Conservation (phyloP, 2,888 invertebrate genomes). For the Melanotus villosus region DNA sequence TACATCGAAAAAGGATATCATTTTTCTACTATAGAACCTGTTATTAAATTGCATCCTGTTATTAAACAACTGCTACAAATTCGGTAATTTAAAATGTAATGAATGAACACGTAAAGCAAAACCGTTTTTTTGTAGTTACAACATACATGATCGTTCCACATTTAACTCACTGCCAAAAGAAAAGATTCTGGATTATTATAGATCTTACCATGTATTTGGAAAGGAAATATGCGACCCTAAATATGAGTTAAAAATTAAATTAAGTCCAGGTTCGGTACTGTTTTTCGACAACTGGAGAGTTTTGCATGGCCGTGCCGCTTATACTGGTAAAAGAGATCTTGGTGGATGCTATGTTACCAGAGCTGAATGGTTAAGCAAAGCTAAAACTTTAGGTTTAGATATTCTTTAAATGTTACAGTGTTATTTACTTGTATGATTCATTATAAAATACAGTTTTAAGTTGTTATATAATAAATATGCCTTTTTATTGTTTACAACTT, state of each 20-base stretch:
- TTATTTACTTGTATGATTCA: too few species aligned
- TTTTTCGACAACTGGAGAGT: constrained; percentile 86
- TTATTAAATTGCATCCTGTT: constrained; percentile 72
- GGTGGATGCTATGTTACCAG: constrained; percentile 82
- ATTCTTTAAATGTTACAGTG: too few species aligned
- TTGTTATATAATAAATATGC: too few species aligned
- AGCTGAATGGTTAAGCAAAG: constrained; percentile 78
- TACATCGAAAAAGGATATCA: constrained; percentile 77
- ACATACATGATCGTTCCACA: constrained; percentile 77
- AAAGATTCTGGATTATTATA: constrained; percentile 75
- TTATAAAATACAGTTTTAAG: too few species aligned
- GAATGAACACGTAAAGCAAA: too few species aligned
- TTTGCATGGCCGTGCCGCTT: constrained; percentile 81
- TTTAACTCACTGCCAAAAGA: constrained; percentile 71
- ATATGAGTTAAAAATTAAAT: constrained; percentile 74
- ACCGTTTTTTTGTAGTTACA: too few species aligned
- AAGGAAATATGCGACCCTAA: constrained; percentile 70
- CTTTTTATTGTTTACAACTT: too few species aligned
- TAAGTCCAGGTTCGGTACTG: constrained; percentile 79
- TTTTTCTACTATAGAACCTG: constrained; percentile 72
- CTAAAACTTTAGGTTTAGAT: constrained; percentile 56
- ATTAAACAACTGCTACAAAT: constrained; percentile 75
- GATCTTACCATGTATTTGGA: constrained; percentile 71
- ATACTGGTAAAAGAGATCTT: constrained; percentile 77
- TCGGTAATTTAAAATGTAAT: too few species aligned